phyloP scores from a whole-genome alignment of 2,888 invertebrate species.

The Coenonympha glycerion region DNA sequence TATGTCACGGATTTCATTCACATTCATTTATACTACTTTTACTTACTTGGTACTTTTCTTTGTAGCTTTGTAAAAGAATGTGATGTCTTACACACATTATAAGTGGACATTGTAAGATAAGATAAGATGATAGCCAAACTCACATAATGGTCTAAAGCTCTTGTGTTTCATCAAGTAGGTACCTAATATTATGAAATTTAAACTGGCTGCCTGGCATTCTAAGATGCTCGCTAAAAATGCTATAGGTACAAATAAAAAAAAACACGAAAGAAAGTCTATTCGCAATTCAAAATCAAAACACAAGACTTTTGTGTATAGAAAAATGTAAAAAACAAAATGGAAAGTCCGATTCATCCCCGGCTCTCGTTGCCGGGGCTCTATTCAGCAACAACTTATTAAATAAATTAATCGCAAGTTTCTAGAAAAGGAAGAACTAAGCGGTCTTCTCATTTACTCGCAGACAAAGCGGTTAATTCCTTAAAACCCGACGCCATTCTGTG shows the following conservation, averaged over 20 bases:
- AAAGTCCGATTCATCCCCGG: slow-evolving; percentile 60
- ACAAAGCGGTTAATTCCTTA: slow-evolving; percentile 69
- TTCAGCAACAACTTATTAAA: slow-evolving; percentile 73
- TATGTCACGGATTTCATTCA: no score
- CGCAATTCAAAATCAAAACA: slow-evolving; percentile 34
- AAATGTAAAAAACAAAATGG: slow-evolving; percentile 48
- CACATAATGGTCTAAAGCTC: not conserved
- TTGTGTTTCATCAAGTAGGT: not conserved
- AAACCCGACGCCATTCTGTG: slow-evolving; percentile 59
- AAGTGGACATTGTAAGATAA: no score
- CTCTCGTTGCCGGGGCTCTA: slow-evolving; percentile 51
- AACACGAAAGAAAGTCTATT: slow-evolving; percentile 31
- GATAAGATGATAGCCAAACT: no score
- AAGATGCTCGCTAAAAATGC: slow-evolving; percentile 25
- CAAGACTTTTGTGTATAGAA: slow-evolving; percentile 36
- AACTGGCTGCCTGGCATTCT: slow-evolving; percentile 12
- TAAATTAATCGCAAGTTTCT: slow-evolving; percentile 71
- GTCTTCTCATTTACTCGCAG: slow-evolving; percentile 45
- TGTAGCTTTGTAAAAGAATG: no score
- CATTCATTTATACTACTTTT: no score
- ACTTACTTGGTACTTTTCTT: no score
- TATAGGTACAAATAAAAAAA: slow-evolving; percentile 25
- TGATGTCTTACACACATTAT: no score
- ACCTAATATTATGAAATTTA: not conserved
- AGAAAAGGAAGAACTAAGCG: slow-evolving; percentile 68